Base-by-base conservation (phyloP, 2,797 vertebrate genomes). In the Merluccius polli region DNA sequence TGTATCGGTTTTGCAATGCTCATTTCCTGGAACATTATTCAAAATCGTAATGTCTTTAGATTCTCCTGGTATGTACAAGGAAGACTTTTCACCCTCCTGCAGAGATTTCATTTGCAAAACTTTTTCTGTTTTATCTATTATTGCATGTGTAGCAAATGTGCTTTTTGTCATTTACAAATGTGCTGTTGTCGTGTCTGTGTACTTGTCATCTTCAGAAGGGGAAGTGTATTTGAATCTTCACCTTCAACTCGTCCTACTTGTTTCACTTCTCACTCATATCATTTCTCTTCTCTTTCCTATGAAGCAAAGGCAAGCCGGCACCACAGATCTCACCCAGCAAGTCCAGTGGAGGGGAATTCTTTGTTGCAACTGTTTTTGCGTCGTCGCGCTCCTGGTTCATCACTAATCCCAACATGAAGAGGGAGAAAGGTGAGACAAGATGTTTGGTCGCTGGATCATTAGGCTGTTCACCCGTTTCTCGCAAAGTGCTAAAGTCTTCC, bases 281-380 rank as follows among this genome's bases (percentile, higher is more conserved):
- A n/a, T 75, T 72, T 72, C n/a, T 73, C 27, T 72, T 36, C 81
- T 76, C 41, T 75, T n/a, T n/a, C 85, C 85, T 71, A 77, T 93
- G 75, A 91, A 99, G 98, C 94, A 99, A 99, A 96, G 92, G 93
- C 77, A 98, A 98, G 91, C 96, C 97, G 0, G 94, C 95, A 18
- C 95, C 97, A 5, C 98, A 99, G 91, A 98, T 98, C 88, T 99
- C 98, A 48, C 98, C 98, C 5, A 99, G 98, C 90, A 99, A 99
- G 84, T 98, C 97, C 36, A 91, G 94, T 63, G 97, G 97, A 85
- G 97, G 97, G 81, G 98, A 99, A 87, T 98, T 99, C 79, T 99
- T 96, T 15, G 96, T 99, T 0, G 97, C 98, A 1, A 95, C 97
- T 31, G 77, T 95, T 76, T 99, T 99, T 65, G 96, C 96, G 36